These are phyloP conservation scores for Oreochromis spilurus DNA, from an alignment of 2,113 vertebrate species.

Conservation along the genomic window DNA sequence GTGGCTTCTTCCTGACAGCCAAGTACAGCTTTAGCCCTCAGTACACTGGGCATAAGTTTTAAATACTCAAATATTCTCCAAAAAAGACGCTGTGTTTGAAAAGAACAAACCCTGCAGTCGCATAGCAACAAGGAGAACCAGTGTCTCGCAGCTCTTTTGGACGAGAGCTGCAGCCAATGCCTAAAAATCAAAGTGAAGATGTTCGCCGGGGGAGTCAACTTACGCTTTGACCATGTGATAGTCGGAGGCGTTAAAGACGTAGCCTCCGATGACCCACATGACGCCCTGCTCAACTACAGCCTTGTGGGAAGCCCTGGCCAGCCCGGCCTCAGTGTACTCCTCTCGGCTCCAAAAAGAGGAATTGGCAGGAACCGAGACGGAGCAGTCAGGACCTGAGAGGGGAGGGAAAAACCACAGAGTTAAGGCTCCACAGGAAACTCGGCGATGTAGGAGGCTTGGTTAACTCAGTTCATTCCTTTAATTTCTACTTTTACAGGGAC, in stretches of 20 bases:
- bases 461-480: not conserved
- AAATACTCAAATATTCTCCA: not conserved
- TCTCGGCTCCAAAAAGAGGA: slow-evolving; percentile 87
- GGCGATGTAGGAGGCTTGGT: not conserved
- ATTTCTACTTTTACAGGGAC: not conserved
- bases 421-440: not conserved
- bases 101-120: not conserved
- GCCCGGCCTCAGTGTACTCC: slow-evolving; percentile 74
- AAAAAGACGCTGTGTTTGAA: not conserved
- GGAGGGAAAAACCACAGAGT: not conserved
- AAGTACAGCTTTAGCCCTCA: not conserved
- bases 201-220: slow-evolving; percentile 59
- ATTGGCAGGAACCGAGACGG: slow-evolving; percentile 85
- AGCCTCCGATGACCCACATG: slow-evolving; percentile 97
- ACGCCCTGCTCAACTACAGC: slow-evolving; percentile 79
- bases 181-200: not conserved
- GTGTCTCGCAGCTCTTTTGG: not conserved
- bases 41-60: not conserved
- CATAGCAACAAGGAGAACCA: slow-evolving; percentile 18
- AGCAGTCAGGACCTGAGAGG: slow-evolving; percentile 85
- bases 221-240: slow-evolving; percentile 93
- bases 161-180: not conserved
- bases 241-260: slow-evolving; percentile 93
- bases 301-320: slow-evolving; percentile 91
- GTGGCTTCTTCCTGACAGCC: not conserved